A percentile compares a stretch with the other conserved stretches of the same genome.
These are phyloP conservation scores for Eilema sororculum DNA, from an alignment of 2,888 invertebrate species.

Conservation along the genomic window DNA sequence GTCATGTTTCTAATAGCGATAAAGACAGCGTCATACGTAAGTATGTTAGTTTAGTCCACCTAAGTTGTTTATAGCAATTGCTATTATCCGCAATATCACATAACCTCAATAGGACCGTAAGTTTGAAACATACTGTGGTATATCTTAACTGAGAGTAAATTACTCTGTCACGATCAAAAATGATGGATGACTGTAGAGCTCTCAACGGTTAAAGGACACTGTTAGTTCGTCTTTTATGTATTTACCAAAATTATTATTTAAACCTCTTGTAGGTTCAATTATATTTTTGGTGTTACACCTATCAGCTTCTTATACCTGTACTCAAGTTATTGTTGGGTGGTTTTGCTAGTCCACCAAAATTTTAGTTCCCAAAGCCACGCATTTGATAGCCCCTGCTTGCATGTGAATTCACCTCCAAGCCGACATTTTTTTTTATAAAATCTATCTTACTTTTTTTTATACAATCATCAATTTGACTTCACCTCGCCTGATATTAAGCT, in stretches of 20 bases:
- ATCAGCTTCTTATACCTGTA: too few relatives aligned
- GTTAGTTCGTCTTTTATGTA: not conserved
- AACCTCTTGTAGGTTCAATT: too few relatives aligned
- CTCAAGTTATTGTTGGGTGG: too few relatives aligned
- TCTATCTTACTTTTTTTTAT: too few relatives aligned
- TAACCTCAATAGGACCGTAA: constrained; percentile 40
- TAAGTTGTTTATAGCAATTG: constrained; percentile 32
- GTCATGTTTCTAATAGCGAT: not conserved
- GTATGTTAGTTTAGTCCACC: constrained; percentile 25
- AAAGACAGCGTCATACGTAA: constrained; percentile 15
- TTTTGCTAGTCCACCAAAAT: too few relatives aligned
- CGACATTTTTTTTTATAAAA: too few relatives aligned
- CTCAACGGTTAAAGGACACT: not conserved
- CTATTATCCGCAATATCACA: constrained; percentile 20
- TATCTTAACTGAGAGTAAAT: constrained; percentile 3
- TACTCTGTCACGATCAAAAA: not conserved
- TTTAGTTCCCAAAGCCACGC: too few relatives aligned
- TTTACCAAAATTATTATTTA: not conserved
- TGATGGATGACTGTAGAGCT: not conserved
- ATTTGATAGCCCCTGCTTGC: too few relatives aligned
- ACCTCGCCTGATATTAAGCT: too few relatives aligned
- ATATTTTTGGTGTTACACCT: too few relatives aligned
- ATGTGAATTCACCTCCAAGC: too few relatives aligned
- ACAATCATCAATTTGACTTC: too few relatives aligned
- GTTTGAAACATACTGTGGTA: constrained; percentile 23